Conservation (phyloP, 1,140 invertebrate genomes). For the Dolichoris vasculosae region DNA sequence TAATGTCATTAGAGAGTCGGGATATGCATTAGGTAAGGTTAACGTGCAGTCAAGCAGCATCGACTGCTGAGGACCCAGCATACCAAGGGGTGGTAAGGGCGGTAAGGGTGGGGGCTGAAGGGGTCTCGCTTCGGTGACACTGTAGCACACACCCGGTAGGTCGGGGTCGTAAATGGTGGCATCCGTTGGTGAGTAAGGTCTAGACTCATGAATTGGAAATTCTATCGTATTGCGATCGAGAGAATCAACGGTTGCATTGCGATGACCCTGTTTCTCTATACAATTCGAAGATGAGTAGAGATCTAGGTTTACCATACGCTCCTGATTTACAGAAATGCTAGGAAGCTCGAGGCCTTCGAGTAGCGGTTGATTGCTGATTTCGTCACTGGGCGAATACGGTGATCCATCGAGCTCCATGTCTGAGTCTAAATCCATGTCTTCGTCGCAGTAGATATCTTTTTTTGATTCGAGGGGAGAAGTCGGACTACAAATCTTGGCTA, state of each 20-base stretch:
- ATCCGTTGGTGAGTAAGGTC: constrained; percentile 63
- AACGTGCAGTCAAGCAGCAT: constrained; percentile 19
- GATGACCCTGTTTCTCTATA: constrained; percentile 15
- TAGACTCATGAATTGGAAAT: constrained; percentile 48
- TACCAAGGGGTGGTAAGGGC: constrained; percentile 38
- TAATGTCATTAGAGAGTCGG: constrained; percentile 2
- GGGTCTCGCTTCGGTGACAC: not conserved
- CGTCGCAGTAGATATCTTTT: constrained; percentile 53
- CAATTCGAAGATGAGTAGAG: constrained; percentile 57
- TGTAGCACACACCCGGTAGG: constrained; percentile 29
- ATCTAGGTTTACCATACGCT: not conserved
- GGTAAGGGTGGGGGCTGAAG: constrained; percentile 9
- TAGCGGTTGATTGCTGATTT: constrained; percentile 56
- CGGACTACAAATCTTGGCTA: constrained; percentile 39
- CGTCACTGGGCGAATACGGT: constrained; percentile 63
- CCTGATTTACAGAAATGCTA: not conserved
- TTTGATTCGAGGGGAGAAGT: constrained; percentile 11
- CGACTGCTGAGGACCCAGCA: constrained; percentile 10
- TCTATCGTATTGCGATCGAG: constrained; percentile 17
- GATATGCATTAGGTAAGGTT: not conserved
- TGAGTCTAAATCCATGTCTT: constrained; percentile 72
- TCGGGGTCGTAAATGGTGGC: constrained; percentile 57
- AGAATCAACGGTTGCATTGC: not conserved
- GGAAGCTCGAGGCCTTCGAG: constrained; percentile 32
- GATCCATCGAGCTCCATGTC: constrained; percentile 65